These are phyloP conservation scores for Opisthocomus hoazin DNA, from an alignment of 2,113 vertebrate species.

Conservation along the genomic window DNA sequence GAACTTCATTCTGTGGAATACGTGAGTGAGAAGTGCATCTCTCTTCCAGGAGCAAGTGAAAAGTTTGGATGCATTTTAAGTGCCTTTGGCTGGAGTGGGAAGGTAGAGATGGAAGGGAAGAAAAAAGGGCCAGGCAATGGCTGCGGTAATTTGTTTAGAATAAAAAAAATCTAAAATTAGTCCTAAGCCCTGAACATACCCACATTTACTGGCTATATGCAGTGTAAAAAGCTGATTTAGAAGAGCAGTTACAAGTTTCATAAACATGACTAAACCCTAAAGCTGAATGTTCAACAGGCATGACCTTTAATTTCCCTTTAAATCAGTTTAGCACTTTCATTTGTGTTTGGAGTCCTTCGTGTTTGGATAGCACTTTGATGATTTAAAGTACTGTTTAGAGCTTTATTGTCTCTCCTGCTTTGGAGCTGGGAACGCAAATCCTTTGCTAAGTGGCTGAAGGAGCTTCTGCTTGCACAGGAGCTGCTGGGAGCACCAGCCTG, in stretches of 20 bases:
- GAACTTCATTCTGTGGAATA: background rate
- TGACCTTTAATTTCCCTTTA: conserved; percentile 58
- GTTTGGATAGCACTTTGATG: conserved; percentile 41
- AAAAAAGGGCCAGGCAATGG: background rate
- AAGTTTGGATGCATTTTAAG: background rate
- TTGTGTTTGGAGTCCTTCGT: conserved; percentile 38
- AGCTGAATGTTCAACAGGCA: conserved; percentile 12
- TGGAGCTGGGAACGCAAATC: background rate
- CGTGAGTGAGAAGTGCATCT: background rate
- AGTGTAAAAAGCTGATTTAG: conserved; percentile 46
- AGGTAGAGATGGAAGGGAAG: background rate
- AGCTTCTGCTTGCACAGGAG: background rate
- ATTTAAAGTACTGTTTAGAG: conserved; percentile 43
- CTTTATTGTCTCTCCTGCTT: conserved; percentile 39
- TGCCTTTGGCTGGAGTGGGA: background rate
- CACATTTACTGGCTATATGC: background rate
- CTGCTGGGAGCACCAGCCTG: background rate
- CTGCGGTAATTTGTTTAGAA: background rate
- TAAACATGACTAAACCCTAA: conserved; percentile 56
- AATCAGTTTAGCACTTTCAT: conserved; percentile 51
- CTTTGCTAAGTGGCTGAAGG: background rate
- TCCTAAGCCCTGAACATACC: background rate
- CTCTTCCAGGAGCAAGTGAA: background rate
- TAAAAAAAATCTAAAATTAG: background rate
- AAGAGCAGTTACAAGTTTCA: conserved; percentile 48